These are phyloP conservation scores for Entosphenus tridentatus DNA, from an alignment of 2,113 vertebrate genomes.

Conservation along the genomic window DNA sequence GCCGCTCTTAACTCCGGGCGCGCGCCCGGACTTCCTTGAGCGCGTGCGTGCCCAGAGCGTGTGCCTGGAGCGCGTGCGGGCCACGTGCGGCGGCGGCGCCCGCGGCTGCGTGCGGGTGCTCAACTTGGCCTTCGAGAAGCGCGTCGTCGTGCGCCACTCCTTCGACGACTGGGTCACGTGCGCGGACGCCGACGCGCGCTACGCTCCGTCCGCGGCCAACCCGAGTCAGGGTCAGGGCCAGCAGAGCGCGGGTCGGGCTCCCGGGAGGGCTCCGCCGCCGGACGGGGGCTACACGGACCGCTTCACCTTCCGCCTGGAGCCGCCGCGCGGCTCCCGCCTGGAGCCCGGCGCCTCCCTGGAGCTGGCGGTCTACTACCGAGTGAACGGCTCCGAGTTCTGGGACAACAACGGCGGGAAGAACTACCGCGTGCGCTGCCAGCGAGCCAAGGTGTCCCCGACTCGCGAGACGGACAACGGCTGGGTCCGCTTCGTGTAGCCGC, in stretches of 20 bases:
- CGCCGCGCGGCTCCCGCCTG: slow-evolving; percentile 24
- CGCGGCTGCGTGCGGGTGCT: slow-evolving; percentile 28
- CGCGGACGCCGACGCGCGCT: slow-evolving; percentile 25
- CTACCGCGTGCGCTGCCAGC: slow-evolving; percentile 27
- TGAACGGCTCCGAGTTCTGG: slow-evolving; percentile 39
- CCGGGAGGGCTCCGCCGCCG: neutral
- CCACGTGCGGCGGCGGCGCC: slow-evolving; percentile 21
- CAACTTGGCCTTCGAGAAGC: slow-evolving; percentile 11
- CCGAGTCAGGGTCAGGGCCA: slow-evolving; percentile 8
- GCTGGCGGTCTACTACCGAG: slow-evolving; percentile 38
- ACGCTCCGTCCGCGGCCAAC: neutral
- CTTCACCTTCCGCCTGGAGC: slow-evolving; percentile 34
- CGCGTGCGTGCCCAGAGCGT: slow-evolving; percentile 24
- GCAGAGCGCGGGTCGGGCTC: slow-evolving; percentile 18
- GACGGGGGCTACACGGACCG: slow-evolving; percentile 15
- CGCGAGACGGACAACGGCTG: neutral
- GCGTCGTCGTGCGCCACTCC: slow-evolving; percentile 48
- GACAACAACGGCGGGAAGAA: slow-evolving; percentile 57
- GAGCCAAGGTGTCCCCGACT: neutral
- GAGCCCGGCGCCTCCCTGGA: slow-evolving; percentile 25
- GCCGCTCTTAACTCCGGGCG: slow-evolving; percentile 17
- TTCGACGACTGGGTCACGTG: slow-evolving; percentile 57
- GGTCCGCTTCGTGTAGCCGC: too few relatives aligned
- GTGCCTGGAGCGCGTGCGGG: slow-evolving; percentile 27
- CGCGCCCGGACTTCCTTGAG: slow-evolving; percentile 17